Evolutionary conservation across 92 coral and sea anemone species (phyloP).

Genomic region (Bergia sp.): DNA sequence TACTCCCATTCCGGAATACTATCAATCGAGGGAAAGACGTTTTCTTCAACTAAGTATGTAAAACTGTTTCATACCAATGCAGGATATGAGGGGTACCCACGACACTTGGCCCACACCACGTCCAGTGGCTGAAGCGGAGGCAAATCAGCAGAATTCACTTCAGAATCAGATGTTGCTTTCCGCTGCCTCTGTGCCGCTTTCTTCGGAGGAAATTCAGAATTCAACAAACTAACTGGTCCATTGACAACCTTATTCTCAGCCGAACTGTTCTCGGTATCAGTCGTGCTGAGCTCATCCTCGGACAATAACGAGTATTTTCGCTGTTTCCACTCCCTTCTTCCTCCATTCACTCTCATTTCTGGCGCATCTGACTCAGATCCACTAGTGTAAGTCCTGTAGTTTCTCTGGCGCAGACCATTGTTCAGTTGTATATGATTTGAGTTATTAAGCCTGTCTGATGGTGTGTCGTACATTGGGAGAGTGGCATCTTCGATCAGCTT

Average conservation of each 20-base stretch:
- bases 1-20: too few species aligned
- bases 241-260: constrained; percentile 77
- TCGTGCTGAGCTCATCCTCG: constrained; percentile 93
- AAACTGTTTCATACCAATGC: constrained; percentile 75
- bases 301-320: constrained; percentile 80
- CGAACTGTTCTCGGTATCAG: constrained; percentile 94
- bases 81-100: constrained; percentile 98
- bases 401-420: constrained; percentile 90
- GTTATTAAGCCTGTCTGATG: constrained; percentile 58
- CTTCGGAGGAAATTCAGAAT: constrained; percentile 57
- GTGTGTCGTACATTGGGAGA: constrained; percentile 84
- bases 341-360: constrained; percentile 80
- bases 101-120: constrained; percentile 99
- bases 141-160: constrained; percentile 68
- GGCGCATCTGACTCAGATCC: constrained; percentile 90
- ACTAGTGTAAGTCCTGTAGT: constrained; percentile 93
- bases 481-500: constrained; percentile 91
- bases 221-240: constrained; percentile 70
- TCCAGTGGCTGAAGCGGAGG: constrained; percentile 89
- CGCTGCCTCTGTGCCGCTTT: constrained; percentile 71
- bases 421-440: constrained; percentile 75
- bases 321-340: constrained; percentile 80
- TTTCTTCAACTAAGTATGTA: neutral
- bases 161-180: constrained; percentile 83
- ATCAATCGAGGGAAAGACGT: too few species aligned